Evolutionary conservation across 1,140 invertebrate genomes (phyloP).

Genomic region (Drosophila orosa): DNA sequence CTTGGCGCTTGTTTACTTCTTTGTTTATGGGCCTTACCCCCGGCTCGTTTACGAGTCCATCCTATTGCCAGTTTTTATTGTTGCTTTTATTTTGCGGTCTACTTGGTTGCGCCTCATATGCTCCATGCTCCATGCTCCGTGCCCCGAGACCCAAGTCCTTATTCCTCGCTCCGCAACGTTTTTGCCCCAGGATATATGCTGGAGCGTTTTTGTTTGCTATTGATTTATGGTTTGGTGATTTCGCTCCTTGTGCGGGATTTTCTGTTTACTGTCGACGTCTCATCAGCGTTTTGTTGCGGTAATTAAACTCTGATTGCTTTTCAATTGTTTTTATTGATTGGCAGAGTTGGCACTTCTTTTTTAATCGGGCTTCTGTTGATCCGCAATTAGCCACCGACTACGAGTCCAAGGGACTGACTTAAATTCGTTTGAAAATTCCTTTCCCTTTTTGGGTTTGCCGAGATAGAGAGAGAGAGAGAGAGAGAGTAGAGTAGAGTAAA

Average conservation of each 20-base stretch:
- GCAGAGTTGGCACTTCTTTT: constrained; percentile 44
- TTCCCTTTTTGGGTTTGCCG: constrained; percentile 3
- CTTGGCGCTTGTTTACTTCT: constrained; percentile 79
- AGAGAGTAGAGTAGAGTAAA: constrained; percentile 10
- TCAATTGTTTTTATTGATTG: constrained; percentile 82
- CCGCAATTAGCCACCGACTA: constrained; percentile 43
- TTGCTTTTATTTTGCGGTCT: constrained; percentile 76
- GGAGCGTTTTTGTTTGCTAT: constrained; percentile 45
- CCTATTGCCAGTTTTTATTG: constrained; percentile 62
- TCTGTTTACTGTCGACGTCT: constrained; percentile 57
- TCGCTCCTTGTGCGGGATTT: constrained; percentile 46
- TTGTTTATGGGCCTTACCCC: constrained; percentile 72
- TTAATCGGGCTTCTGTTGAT: constrained; percentile 49
- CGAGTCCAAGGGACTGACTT: constrained; percentile 25
- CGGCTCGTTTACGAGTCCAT: constrained; percentile 33
- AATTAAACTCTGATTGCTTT: constrained; percentile 82
- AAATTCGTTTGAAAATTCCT: constrained; percentile 24
- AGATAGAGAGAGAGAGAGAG: neutral
- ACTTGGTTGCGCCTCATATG: constrained; percentile 68
- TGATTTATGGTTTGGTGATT: constrained; percentile 64
- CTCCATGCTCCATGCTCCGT: constrained; percentile 31
- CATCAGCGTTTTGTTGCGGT: constrained; percentile 68
- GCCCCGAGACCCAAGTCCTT: constrained; percentile 10
- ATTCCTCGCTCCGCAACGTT: constrained; percentile 5
- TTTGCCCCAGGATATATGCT: constrained; percentile 34